Evolutionary conservation across 2,797 vertebrate species (phyloP).

Genomic region (Sebastes kiyomatsui): DNA sequence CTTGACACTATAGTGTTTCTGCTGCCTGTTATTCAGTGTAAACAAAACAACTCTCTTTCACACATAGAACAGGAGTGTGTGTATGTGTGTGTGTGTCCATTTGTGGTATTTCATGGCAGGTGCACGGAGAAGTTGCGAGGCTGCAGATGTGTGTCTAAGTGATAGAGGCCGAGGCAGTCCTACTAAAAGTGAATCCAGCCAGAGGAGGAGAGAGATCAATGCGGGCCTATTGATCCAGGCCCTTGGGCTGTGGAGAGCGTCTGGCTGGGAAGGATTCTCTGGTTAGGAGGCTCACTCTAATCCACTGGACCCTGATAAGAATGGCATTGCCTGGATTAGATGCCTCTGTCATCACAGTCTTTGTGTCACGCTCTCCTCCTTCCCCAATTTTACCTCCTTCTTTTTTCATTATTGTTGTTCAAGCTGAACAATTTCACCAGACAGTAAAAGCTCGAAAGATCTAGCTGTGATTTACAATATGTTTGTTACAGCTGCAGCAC

Average conservation of each 20-base stretch:
- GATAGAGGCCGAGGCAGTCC: slow-evolving; percentile 71
- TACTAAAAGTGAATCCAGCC: slow-evolving; percentile 84
- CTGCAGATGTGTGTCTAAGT: slow-evolving; percentile 52
- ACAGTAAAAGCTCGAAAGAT: slow-evolving; percentile 35
- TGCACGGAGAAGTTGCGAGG: slow-evolving; percentile 33
- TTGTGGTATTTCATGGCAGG: slow-evolving; percentile 18
- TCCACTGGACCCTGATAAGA: slow-evolving; percentile 88
- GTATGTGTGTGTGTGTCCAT: neutral
- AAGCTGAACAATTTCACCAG: slow-evolving; percentile 50
- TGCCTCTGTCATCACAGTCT: slow-evolving; percentile 80
- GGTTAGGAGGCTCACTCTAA: slow-evolving; percentile 85
- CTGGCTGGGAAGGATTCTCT: slow-evolving; percentile 83
- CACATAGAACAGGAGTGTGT: slow-evolving; percentile 4
- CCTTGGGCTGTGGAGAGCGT: slow-evolving; percentile 80
- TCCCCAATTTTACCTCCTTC: slow-evolving; percentile 58
- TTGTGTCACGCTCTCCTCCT: slow-evolving; percentile 71
- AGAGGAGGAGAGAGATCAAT: slow-evolving; percentile 83
- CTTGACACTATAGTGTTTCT: slow-evolving; percentile 38
- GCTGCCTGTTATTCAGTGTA: slow-evolving; percentile 38
- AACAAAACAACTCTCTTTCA: slow-evolving; percentile 44
- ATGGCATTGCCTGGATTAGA: slow-evolving; percentile 87
- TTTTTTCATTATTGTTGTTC: slow-evolving; percentile 70
- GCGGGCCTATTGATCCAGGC: slow-evolving; percentile 83
- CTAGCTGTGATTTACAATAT: slow-evolving; percentile 16
- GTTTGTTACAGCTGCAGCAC: neutral